phyloP scores from a whole-genome alignment of 2,113 vertebrate species.

The Pao palembangensis region DNA sequence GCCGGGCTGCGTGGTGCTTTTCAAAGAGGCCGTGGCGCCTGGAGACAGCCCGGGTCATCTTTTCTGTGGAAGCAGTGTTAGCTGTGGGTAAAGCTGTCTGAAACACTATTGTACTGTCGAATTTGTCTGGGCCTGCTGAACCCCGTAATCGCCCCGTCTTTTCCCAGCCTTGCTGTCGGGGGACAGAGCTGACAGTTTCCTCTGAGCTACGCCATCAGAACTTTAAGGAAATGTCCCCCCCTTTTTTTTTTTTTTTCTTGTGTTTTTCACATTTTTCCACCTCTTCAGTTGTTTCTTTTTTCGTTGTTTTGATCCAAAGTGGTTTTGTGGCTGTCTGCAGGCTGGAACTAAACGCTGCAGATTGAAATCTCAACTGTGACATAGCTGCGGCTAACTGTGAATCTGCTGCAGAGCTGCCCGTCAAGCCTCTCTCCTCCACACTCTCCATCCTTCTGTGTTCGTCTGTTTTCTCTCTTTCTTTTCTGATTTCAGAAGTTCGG shows the following conservation, averaged over 20 bases:
- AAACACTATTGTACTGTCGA: conserved; percentile 50
- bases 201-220: conserved; percentile 70
- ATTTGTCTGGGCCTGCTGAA: conserved; percentile 54
- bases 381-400: conserved; percentile 80
- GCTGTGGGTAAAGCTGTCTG: conserved; percentile 77
- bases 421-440: conserved; percentile 55
- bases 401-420: conserved; percentile 75
- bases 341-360: conserved; percentile 73
- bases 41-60: conserved; percentile 33
- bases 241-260: conserved; percentile 20
- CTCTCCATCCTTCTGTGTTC: conserved; percentile 22
- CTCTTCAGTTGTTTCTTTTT: conserved; percentile 15
- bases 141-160: conserved; percentile 51
- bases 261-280: conserved; percentile 7
- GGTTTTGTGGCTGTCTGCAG: conserved; percentile 70
- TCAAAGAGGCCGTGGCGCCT: conserved; percentile 10
- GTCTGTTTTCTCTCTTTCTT: conserved; percentile 33
- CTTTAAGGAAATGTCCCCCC: conserved; percentile 49
- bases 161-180: conserved; percentile 53
- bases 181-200: conserved; percentile 69
- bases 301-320: conserved; percentile 59
- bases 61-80: conserved; percentile 34
- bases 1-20: conserved; percentile 11
- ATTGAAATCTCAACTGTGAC: conserved; percentile 80
- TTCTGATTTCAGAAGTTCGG: conserved; percentile 45